These are phyloP conservation scores for Cheracebus regulus DNA, from an alignment of 2,797 vertebrate species.

Conservation along the genomic window DNA sequence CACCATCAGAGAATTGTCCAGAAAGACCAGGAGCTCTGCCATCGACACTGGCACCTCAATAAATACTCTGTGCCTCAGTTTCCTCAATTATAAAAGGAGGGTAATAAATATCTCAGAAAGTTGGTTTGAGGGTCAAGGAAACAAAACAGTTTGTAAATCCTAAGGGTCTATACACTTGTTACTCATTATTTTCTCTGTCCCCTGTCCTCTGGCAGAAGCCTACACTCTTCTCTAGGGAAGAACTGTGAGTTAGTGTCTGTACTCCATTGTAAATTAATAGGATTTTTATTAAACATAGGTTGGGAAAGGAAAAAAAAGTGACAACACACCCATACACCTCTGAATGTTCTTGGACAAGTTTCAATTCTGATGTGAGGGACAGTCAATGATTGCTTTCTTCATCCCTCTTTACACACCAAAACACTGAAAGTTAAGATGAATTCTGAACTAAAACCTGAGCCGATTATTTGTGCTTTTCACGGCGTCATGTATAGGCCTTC, in stretches of 20 bases:
- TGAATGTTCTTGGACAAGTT: not conserved
- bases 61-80: not conserved
- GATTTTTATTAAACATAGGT: not conserved
- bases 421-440: not conserved
- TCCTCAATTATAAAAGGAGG: not conserved
- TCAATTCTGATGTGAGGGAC: not conserved
- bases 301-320: not conserved
- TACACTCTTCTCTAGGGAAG: not conserved
- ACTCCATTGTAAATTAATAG: not conserved
- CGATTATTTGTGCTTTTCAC: constrained; percentile 38
- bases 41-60: not conserved
- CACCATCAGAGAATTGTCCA: not conserved
- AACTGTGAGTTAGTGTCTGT: not conserved
- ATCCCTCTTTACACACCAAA: not conserved
- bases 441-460: not conserved
- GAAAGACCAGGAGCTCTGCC: not conserved
- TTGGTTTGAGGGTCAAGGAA: not conserved
- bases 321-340: not conserved
- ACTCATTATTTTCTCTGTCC: not conserved
- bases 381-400: not conserved
- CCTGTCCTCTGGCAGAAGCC: not conserved
- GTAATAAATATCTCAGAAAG: not conserved
- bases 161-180: not conserved
- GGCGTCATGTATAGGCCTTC: not conserved
- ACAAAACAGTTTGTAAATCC: not conserved